A percentile compares a stretch with the other conserved stretches of the same genome.
phyloP scores from a whole-genome alignment of 2,888 invertebrate species.

The Hydraecia micacea region DNA sequence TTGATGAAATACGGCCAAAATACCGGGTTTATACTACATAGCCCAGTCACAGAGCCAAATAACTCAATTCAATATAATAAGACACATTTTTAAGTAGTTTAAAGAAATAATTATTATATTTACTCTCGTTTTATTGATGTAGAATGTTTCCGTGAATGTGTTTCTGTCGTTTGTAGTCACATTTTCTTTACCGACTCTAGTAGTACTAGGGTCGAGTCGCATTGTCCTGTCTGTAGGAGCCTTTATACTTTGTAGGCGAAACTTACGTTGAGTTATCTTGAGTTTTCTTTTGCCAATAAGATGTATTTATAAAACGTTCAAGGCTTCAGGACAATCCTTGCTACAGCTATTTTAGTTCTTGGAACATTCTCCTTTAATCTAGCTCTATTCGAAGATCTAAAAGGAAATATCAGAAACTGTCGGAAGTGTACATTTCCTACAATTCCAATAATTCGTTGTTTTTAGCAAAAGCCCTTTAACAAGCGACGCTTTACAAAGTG shows the following conservation, averaged over 20 bases:
- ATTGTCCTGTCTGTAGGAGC: no score
- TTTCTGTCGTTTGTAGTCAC: background rate
- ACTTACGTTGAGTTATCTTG: background rate
- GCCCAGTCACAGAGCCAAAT: background rate
- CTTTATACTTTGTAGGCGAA: background rate
- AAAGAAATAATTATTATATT: background rate
- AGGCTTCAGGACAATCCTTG: no score
- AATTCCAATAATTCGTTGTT: slow-evolving; percentile 10
- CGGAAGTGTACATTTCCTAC: background rate
- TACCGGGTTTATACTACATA: background rate
- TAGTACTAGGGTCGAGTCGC: no score
- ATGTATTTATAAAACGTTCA: background rate
- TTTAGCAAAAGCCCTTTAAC: slow-evolving; percentile 2
- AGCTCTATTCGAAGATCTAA: background rate
- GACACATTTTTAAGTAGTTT: background rate
- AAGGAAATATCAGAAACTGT: background rate
- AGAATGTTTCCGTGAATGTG: background rate
- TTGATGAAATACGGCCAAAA: background rate
- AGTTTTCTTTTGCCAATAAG: background rate
- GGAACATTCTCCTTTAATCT: background rate
- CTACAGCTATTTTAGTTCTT: background rate
- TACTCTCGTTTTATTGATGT: background rate
- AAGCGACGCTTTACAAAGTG: slow-evolving; percentile 12
- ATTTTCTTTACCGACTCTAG: no score
- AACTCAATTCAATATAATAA: background rate